Conservation (phyloP, 2,113 vertebrate species). For the Pleuronectes platessa region DNA sequence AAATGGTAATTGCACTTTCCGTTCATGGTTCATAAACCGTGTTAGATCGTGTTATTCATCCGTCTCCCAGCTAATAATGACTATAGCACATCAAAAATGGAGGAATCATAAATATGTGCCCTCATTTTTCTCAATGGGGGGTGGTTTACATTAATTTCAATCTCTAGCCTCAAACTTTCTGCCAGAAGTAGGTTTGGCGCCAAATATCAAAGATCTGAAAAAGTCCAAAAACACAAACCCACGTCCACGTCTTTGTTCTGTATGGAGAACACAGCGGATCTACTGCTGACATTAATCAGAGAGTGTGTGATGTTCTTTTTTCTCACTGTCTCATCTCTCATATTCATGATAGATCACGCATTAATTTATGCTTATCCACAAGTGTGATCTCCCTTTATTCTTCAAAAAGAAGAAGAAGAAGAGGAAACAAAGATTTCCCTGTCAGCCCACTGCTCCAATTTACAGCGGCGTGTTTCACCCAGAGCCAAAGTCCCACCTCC, state of each 20-base stretch:
- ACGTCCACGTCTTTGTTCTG: constrained; percentile 9
- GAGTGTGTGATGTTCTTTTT: constrained; percentile 13
- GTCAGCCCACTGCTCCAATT: constrained; percentile 47
- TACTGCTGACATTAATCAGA: constrained; percentile 33
- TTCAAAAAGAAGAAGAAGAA: constrained; percentile 27
- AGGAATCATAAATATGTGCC: constrained; percentile 35
- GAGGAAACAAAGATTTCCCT: constrained; percentile 37
- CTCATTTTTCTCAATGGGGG: constrained; percentile 14
- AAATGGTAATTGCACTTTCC: constrained; percentile 25
- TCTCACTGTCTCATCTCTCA: constrained; percentile 7
- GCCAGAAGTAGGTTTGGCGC: neutral
- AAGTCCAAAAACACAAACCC: constrained; percentile 11
- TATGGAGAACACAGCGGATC: constrained; percentile 19
- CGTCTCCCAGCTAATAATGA: constrained; percentile 35
- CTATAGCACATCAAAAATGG: constrained; percentile 16
- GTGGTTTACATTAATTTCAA: constrained; percentile 19
- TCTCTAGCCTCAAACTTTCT: neutral
- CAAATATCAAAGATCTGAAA: constrained; percentile 27
- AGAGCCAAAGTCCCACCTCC: constrained; percentile 56
- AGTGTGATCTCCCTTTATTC: constrained; percentile 14
- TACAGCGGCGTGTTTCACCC: constrained; percentile 26
- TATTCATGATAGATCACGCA: constrained; percentile 40
- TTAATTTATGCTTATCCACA: constrained; percentile 35
- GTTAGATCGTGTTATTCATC: constrained; percentile 39
- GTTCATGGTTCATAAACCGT: constrained; percentile 58